Evolutionary conservation across 2,113 vertebrate species (phyloP), one percentile per base, ranked within the genome.

Genomic region (Eublepharis macularius): DNA sequence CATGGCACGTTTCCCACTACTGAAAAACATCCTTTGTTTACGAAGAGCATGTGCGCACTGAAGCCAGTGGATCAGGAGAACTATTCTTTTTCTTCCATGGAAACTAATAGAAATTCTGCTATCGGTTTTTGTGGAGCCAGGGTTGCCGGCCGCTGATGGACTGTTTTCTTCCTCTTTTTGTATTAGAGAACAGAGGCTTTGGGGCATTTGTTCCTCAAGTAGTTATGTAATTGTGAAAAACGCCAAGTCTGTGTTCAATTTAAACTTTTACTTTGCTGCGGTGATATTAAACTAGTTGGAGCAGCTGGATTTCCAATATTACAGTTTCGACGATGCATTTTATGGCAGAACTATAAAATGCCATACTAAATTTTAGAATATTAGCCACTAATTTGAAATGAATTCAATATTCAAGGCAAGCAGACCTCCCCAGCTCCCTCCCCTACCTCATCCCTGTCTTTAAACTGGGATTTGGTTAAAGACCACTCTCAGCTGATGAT

Each of bases 401-500:
- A 93, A 75, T 88, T 91, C 39, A 39, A 2, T 26, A 87, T 89
- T 73, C 60, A 68, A 36, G 24, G 45, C 57, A 39, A 45, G 4
- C n/a, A 65, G 74, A 45, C 63, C 78, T 24, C 10, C 34, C 68
- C 14, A 83, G 21, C 0, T 6, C 66, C 88, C 41, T 74, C 78
- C 76, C 86, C n/a, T 1, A 21, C 5, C 14, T 43, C 19, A 43
- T 83, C 26, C 60, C 26, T 26, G 10, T 24, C 60, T 63, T 87
- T 84, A 74, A 43, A 4, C 81, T 89, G 26, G 41, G 16, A 9
- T 93, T 39, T 89, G 89, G 80, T 90, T 57, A 92, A 83, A 83
- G 86, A 85, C 4, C 76, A 84, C 51, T 51, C 70, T 81, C 21
- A 68, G 39, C 81, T 90, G 81, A 57, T 32, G 74, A n/a, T 32